A percentile compares a stretch with the other conserved stretches of the same genome.
phyloP scores from a whole-genome alignment of 2,888 invertebrate species.

The Spisula subtruncata region DNA sequence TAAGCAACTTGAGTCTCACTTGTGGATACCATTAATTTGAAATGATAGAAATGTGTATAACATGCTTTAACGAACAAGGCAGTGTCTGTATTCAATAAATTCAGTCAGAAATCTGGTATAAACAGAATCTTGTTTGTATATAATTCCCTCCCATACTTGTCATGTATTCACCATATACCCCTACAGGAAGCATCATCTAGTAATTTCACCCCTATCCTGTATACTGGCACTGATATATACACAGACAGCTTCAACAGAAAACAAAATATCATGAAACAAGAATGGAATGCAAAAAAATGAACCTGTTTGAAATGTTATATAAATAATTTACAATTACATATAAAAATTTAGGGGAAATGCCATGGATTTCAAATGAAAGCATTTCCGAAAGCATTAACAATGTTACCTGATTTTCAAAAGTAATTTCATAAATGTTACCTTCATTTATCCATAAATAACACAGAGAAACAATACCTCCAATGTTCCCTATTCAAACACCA shows the following conservation, averaged over 20 bases:
- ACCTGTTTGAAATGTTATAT: slow-evolving; percentile 8
- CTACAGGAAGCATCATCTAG: not conserved
- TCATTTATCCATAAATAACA: not conserved
- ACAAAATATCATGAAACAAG: not conserved
- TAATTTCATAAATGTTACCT: not conserved
- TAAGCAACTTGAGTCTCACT: slow-evolving; percentile 58
- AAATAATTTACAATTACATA: slow-evolving; percentile 17
- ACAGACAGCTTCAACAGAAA: not conserved
- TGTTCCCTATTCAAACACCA: not conserved
- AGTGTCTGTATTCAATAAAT: slow-evolving; percentile 12
- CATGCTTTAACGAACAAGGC: slow-evolving; percentile 35
- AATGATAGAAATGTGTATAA: slow-evolving; percentile 29
- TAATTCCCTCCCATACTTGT: slow-evolving; percentile 41
- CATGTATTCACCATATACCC: slow-evolving; percentile 4
- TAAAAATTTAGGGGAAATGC: not conserved
- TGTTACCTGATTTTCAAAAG: not conserved
- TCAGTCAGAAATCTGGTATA: slow-evolving; percentile 22
- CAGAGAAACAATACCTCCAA: not conserved
- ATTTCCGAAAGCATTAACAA: not conserved
- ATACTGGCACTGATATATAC: not conserved
- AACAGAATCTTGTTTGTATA: slow-evolving; percentile 45
- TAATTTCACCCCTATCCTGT: not conserved
- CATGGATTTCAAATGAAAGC: not conserved
- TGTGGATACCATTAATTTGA: slow-evolving; percentile 36
- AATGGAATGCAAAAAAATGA: slow-evolving; percentile 7